phyloP scores from a whole-genome alignment of 2,797 vertebrate genomes.

The Borostomias antarcticus region DNA sequence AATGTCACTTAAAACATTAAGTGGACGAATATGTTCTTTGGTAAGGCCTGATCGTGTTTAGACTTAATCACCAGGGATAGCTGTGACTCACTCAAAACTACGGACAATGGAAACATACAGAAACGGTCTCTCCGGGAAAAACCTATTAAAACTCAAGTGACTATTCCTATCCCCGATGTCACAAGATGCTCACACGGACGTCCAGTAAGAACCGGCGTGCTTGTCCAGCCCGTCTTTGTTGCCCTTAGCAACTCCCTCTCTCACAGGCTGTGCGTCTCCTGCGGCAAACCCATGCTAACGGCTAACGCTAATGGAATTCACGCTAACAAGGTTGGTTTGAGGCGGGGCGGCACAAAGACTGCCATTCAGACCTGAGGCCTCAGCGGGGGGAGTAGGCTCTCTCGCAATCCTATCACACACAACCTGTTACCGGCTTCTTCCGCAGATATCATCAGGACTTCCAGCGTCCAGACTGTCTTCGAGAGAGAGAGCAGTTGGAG shows the following conservation, averaged over 20 bases:
- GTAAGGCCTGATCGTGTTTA: neutral
- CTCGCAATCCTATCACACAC: slow-evolving; percentile 44
- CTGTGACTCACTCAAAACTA: neutral
- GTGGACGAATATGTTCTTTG: neutral
- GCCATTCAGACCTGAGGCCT: slow-evolving; percentile 50
- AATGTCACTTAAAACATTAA: neutral
- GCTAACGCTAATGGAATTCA: slow-evolving; percentile 32
- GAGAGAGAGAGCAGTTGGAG: neutral
- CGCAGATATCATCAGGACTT: too few relatives aligned
- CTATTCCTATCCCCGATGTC: slow-evolving; percentile 37
- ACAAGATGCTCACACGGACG: slow-evolving; percentile 46
- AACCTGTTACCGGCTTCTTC: too few relatives aligned
- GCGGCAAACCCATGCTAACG: slow-evolving; percentile 27
- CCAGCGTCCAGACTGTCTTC: too few relatives aligned
- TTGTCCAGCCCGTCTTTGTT: neutral
- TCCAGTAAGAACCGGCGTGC: slow-evolving; percentile 24
- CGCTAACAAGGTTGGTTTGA: slow-evolving; percentile 31
- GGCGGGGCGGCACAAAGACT: slow-evolving; percentile 48
- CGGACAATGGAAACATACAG: neutral
- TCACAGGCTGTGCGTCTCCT: slow-evolving; percentile 8
- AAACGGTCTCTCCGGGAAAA: slow-evolving; percentile 27
- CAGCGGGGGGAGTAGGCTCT: too few relatives aligned
- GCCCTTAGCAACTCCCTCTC: neutral
- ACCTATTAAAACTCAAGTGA: slow-evolving; percentile 62
- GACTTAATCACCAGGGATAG: neutral